A percentile compares a stretch with the other conserved stretches of the same genome.
Evolutionary conservation across 2,888 invertebrate species (phyloP).

Genomic region (Dryococelus australis): DNA sequence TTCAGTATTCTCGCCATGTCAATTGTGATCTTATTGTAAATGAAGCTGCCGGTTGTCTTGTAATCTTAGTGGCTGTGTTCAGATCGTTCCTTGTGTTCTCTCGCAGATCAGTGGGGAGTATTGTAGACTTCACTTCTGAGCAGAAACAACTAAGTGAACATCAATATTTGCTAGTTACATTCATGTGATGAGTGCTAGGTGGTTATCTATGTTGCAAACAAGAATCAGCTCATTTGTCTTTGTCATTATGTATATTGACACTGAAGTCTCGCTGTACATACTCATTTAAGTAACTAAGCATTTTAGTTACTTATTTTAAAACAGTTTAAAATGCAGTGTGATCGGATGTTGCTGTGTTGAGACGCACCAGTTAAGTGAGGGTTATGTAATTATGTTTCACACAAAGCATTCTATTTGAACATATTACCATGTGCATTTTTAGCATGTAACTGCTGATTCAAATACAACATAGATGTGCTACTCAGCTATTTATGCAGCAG

Average conservation of each 20-base stretch:
- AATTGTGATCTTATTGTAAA: background rate
- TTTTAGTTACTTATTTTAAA: background rate
- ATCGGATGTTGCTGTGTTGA: background rate
- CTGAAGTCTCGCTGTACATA: background rate
- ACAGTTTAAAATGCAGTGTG: background rate
- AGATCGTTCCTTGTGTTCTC: background rate
- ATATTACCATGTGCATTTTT: background rate
- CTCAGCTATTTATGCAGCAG: background rate
- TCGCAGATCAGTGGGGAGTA: background rate
- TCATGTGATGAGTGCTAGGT: background rate
- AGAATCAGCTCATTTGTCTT: background rate
- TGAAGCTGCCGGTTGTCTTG: background rate
- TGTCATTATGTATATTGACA: background rate
- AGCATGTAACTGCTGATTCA: background rate
- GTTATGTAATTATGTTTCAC: background rate
- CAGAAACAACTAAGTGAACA: background rate
- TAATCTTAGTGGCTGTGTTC: background rate
- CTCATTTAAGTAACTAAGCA: background rate
- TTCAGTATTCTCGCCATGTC: too few relatives aligned
- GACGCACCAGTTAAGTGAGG: background rate
- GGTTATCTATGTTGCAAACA: too few relatives aligned
- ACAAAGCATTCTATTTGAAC: background rate
- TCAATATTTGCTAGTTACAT: background rate
- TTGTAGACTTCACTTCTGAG: background rate
- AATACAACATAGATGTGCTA: background rate